Evolutionary conservation across 1,140 invertebrate genomes (phyloP), one percentile per base, ranked within the genome.

Genomic region (Limonius californicus): DNA sequence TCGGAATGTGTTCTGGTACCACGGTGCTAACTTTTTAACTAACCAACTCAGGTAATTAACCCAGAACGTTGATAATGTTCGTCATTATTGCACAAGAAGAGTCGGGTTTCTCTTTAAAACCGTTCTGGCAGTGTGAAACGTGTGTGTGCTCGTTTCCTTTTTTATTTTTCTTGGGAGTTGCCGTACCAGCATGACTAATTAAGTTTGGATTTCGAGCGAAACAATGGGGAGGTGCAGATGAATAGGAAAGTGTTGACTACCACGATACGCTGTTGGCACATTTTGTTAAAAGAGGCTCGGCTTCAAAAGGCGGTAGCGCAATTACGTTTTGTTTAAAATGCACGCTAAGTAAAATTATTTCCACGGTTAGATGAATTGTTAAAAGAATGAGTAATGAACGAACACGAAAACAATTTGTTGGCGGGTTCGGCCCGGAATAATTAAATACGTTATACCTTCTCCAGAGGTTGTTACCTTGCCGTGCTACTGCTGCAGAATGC

Each of bases 281-380:
- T 27, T 27, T 27, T 27, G 3, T 27, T 4, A 27, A 19, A 32
- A 16, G 61, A 53, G 11, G 42, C 8, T 42, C 11, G 18, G 45
- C 11, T 20, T 15, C 14, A 21, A 58, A 54, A 47, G 30, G 57
- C 55, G 43, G 62, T 64, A 67, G 62, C 56, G 56, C 27, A 61
- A 64, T 64, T 67, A 64, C 54, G 59, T 67, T 67, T 64, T 63
- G 59, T 59, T 67, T 67, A 61, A 64, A 63, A 64, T 63, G 65
- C 65, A 56, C 58, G 65, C 58, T 58, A 20, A 58, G 65, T 62
- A 57, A 59, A 60, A 62, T 64, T 67, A 62, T 68, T 68, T 68
- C 63, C 63, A 68, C 66, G 66, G 62, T 67, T 67, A 67, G 63
- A 68, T 68, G 66, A 64, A 65, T 68, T 68, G 66, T 65, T 68